These are phyloP conservation scores for Paracentrotus lividus DNA, from an alignment of 53 echinoderm and acorn worm genomes.

Conservation along the genomic window DNA sequence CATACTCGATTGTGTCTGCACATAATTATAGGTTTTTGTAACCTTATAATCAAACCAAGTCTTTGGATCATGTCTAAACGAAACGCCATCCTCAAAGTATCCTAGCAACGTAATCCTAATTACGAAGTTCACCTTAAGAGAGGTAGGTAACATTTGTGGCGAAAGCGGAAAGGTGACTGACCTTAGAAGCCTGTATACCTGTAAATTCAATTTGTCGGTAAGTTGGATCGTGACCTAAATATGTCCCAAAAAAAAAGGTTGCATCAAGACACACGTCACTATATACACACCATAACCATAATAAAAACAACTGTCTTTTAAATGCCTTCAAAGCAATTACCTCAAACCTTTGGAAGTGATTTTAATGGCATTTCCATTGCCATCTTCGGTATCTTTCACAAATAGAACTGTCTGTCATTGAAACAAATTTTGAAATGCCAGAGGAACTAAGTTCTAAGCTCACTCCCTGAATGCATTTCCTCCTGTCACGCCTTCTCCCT, in stretches of 20 bases:
- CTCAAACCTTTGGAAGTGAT: neutral
- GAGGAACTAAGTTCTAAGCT: neutral
- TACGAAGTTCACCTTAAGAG: too few species aligned
- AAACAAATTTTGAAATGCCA: slow-evolving; percentile 40
- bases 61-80: too few species aligned
- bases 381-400: neutral
- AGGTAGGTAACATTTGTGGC: neutral
- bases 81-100: too few species aligned
- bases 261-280: neutral
- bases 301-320: neutral
- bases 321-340: neutral
- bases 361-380: neutral
- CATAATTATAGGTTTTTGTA: too few species aligned
- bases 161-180: neutral
- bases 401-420: slow-evolving; percentile 39
- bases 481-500: slow-evolving; percentile 9
- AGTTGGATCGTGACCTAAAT: neutral
- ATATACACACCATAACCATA: neutral
- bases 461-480: slow-evolving; percentile 39
- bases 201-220: neutral
- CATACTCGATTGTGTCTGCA: too few species aligned
- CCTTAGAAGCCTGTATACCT: neutral
- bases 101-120: too few species aligned
- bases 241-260: neutral
- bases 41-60: too few species aligned